These are phyloP conservation scores for Drosophila conformis DNA, from an alignment of 2,888 invertebrate genomes.

Conservation along the genomic window DNA sequence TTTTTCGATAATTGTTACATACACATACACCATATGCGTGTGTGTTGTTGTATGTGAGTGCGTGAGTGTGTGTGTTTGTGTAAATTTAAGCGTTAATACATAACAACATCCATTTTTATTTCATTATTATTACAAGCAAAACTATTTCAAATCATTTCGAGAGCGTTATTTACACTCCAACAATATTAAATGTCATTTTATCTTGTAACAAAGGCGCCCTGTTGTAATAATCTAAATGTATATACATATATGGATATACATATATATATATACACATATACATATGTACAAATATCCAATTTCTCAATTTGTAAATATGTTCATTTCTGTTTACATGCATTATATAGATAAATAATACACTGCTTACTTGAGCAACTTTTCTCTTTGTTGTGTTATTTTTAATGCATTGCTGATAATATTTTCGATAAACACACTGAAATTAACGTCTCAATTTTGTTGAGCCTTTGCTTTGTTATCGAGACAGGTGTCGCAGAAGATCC, in stretches of 20 bases:
- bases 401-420: not conserved
- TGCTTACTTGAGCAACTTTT: not conserved
- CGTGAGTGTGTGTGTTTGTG: not conserved
- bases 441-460: not conserved
- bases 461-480: not conserved
- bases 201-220: not conserved
- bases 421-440: not conserved
- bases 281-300: conserved; percentile 1
- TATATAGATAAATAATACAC: not conserved
- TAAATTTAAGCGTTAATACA: conserved; percentile 17
- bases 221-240: not conserved
- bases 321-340: conserved; percentile 1
- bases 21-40: conserved; percentile 3
- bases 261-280: not conserved
- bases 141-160: not conserved
- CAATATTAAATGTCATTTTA: not conserved
- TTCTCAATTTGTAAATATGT: not conserved
- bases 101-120: conserved; percentile 3
- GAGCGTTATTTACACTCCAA: not conserved
- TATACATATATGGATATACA: not conserved
- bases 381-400: not conserved
- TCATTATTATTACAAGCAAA: not conserved
- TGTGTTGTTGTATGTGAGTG: conserved; percentile 5
- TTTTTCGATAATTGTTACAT: conserved; percentile 14
- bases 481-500: not conserved